A percentile compares a stretch with the other conserved stretches of the same genome.
These are phyloP conservation scores for Anableps anableps DNA, from an alignment of 2,797 vertebrate species.

Conservation along the genomic window DNA sequence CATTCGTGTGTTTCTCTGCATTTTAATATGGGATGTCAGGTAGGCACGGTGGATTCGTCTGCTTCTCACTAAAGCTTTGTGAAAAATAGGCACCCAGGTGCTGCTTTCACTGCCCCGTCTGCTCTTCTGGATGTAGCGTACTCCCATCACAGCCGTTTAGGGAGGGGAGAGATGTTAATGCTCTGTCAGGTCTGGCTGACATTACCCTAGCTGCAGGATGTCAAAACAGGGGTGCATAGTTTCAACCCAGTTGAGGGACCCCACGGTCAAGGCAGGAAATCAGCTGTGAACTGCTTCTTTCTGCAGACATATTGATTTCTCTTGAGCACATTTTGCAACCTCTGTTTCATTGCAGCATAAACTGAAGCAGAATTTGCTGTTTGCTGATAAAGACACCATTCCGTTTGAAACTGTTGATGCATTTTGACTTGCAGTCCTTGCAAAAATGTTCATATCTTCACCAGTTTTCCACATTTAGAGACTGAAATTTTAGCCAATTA, in stretches of 20 bases:
- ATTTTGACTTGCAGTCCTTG: conserved; percentile 8
- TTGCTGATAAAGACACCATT: not conserved
- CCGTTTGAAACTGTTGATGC: not conserved
- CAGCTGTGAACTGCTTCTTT: conserved; percentile 35
- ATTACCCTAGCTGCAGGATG: conserved; percentile 66
- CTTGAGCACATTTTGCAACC: not conserved
- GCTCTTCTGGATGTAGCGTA: conserved; percentile 54
- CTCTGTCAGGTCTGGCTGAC: conserved; percentile 69
- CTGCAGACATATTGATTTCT: conserved; percentile 28
- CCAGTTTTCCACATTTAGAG: not conserved
- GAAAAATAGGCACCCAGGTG: conserved; percentile 62
- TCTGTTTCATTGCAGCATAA: conserved; percentile 17
- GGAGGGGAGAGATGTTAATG: conserved; percentile 63
- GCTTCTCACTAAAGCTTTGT: conserved; percentile 50
- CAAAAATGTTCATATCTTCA: not conserved
- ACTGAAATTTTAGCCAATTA: not conserved
- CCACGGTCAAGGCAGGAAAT: conserved; percentile 32
- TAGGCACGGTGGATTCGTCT: conserved; percentile 38
- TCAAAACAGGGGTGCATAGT: conserved; percentile 30
- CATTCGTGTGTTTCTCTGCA: conserved; percentile 54
- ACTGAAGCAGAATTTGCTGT: not conserved
- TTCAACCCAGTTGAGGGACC: conserved; percentile 33
- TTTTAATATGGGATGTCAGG: conserved; percentile 44
- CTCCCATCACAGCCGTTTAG: conserved; percentile 55
- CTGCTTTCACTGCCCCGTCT: conserved; percentile 45